Evolutionary conservation across 64 coral and sea anemone genomes (phyloP), one percentile per base, ranked within the genome.

Genomic region (Porites lutea): DNA sequence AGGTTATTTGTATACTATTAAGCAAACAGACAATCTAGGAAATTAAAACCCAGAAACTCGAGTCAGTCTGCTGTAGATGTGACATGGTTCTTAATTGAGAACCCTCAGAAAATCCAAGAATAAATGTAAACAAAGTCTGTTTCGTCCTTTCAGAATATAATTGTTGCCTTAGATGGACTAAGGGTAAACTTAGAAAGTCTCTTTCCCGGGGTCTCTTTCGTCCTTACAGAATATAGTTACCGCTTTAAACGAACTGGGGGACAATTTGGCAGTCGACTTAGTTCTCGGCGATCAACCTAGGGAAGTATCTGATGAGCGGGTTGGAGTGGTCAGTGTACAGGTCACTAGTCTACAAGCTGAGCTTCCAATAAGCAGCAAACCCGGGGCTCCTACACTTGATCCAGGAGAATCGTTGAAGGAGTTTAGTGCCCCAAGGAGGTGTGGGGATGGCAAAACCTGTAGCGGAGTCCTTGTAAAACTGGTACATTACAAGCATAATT

Each of bases 381-480:
- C 59, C 44, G 59, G 79, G 5, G 44, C 59, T 10, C 61, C 79
- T 3, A 82, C 8, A 3, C 65, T 82, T 65, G 59, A 82, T 44
- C 79, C 79, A 12, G 79, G 61, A 6, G 14, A 4, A 14, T 10
- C 59, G 61, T 22, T 82, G 2, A 3, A 13, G 59, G 44, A 64
- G 79, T 82, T 48, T 45, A 3, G 60, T 59, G 58, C 43, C 0
- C 43, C 59, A 3, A 46, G 79, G 43, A 5, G 8, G 14, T 82
- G 79, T 8, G 79, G 79, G 18, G 59, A 14, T 13, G 79, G 79
- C 7, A 82, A 65, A 49, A 65, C 45, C 6, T 82, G 79, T 45
- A 65, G 14, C 15, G 79, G 79, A 8, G 23, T 47, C 4, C 16
- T 82, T 50, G 2, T 82, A 13, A 82, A 82, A 57, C 27, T 65